These are phyloP conservation scores for Trematomus loennbergii DNA, from an alignment of 2,113 vertebrate genomes.

Conservation along the genomic window DNA sequence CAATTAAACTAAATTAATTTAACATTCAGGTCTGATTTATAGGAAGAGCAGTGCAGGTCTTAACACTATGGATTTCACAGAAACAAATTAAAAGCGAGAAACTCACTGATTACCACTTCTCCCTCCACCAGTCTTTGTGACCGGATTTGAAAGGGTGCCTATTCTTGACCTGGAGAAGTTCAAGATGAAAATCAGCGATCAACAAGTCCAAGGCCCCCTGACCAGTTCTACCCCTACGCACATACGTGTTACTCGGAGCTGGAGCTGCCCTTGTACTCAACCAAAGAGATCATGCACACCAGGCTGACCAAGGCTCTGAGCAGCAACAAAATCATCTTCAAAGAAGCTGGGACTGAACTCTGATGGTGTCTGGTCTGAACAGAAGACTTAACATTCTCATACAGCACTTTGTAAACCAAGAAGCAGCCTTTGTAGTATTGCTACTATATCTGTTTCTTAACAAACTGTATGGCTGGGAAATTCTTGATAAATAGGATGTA, in stretches of 20 bases:
- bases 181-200: constrained; percentile 66
- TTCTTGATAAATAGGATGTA: neutral
- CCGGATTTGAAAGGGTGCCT: constrained; percentile 78
- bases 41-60: neutral
- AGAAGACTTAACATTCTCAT: neutral
- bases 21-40: neutral
- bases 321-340: constrained; percentile 55
- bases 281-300: constrained; percentile 68
- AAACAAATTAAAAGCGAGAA: neutral
- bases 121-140: constrained; percentile 81
- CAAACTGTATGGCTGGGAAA: neutral
- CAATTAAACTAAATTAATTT: too few species aligned
- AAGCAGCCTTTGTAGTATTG: neutral
- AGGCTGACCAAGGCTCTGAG: constrained; percentile 78
- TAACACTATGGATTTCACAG: neutral
- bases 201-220: neutral
- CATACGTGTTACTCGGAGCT: constrained; percentile 67
- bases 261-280: constrained; percentile 73
- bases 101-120: neutral
- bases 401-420: constrained; percentile 1
- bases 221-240: constrained; percentile 73
- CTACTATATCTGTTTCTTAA: neutral
- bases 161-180: constrained; percentile 58
- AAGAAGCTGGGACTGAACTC: neutral
- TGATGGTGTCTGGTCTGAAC: neutral